Conservation (phyloP, 2,113 vertebrate genomes). For the Cepphus grylle region DNA sequence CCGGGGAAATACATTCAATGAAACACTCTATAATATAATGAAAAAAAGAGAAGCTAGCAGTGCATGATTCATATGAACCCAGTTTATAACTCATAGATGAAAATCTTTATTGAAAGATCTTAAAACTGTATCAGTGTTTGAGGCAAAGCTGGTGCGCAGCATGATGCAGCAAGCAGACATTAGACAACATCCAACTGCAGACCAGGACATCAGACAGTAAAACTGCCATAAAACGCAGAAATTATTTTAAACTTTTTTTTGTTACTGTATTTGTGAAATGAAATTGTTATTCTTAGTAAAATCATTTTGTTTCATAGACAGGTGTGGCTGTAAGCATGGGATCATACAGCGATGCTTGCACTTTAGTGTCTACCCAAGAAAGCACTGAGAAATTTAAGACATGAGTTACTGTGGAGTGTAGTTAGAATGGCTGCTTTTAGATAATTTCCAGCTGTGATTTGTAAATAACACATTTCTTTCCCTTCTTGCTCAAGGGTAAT, state of each 20-base stretch:
- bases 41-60: not conserved
- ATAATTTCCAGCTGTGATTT: constrained; percentile 47
- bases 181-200: not conserved
- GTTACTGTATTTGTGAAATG: not conserved
- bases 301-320: not conserved
- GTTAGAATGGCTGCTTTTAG: not conserved
- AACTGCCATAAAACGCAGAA: not conserved
- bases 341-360: not conserved
- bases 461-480: constrained; percentile 26
- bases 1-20: not conserved
- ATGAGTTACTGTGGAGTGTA: not conserved
- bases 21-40: not conserved
- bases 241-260: not conserved
- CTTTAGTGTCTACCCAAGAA: not conserved
- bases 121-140: not conserved
- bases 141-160: not conserved
- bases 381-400: not conserved
- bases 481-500: not conserved
- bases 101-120: not conserved
- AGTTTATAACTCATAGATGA: not conserved
- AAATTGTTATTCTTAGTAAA: not conserved
- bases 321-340: not conserved
- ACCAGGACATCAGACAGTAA: not conserved
- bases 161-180: not conserved
- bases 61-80: not conserved